A percentile compares a stretch with the other conserved stretches of the same genome.
Conservation (phyloP, 2,113 vertebrate genomes). For the Tupaia tana region DNA sequence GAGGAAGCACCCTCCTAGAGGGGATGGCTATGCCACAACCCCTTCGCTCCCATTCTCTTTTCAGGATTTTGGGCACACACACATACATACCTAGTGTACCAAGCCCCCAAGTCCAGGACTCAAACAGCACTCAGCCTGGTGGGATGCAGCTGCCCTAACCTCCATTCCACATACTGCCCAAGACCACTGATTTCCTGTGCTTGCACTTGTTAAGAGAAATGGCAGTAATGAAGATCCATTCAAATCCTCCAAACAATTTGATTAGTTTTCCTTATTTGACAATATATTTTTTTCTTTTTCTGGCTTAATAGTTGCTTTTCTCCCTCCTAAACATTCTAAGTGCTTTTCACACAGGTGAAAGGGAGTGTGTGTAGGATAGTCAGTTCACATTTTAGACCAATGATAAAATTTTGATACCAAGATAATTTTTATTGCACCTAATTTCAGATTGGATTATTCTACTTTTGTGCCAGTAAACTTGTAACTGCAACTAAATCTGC, state of each 20-base stretch:
- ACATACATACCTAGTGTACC: too few species aligned
- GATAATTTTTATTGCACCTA: background rate
- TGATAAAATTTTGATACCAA: background rate
- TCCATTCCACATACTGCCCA: too few species aligned
- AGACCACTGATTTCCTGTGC: too few species aligned
- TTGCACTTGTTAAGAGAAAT: background rate
- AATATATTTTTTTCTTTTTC: background rate
- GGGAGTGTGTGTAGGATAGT: background rate
- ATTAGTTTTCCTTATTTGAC: background rate
- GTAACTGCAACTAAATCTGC: background rate
- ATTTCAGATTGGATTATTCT: constrained; percentile 27
- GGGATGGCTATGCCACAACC: too few species aligned
- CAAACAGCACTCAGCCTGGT: too few species aligned
- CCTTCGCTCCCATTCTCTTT: too few species aligned
- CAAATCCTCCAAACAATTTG: background rate
- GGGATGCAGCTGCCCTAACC: too few species aligned
- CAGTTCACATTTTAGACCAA: background rate
- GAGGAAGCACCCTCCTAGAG: too few species aligned
- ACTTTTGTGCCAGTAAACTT: background rate
- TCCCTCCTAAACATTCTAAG: background rate
- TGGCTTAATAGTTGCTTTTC: background rate
- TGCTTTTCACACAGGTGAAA: background rate
- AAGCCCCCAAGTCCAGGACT: too few species aligned
- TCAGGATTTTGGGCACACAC: too few species aligned
- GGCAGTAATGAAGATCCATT: background rate